Percentiles rank a stretch among this genome's conserved stretches.
These are phyloP conservation scores for Diaprepes abbreviatus DNA, from an alignment of 2,888 invertebrate genomes.

Conservation along the genomic window DNA sequence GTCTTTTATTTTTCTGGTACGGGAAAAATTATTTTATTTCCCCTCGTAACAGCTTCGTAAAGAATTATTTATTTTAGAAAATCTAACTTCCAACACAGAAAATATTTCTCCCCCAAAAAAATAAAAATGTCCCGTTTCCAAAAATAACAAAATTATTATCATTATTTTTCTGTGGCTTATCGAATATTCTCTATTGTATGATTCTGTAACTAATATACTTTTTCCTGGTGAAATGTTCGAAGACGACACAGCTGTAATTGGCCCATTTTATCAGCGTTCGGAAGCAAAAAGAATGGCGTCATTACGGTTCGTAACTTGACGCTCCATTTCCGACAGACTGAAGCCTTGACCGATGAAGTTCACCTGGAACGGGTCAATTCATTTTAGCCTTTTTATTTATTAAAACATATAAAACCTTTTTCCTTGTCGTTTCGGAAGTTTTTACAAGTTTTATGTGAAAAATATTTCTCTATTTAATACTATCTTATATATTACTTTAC, in stretches of 20 bases:
- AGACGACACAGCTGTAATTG: constrained; percentile 16
- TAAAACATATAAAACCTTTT: not conserved
- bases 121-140: too few species aligned
- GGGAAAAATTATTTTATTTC: too few species aligned
- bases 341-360: constrained; percentile 15
- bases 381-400: constrained; percentile 1
- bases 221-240: not conserved
- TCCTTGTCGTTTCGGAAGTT: too few species aligned
- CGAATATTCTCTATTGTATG: not conserved
- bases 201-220: constrained; percentile 1
- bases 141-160: not conserved
- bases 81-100: too few species aligned
- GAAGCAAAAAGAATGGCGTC: constrained; percentile 14
- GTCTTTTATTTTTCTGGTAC: too few species aligned
- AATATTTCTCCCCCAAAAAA: too few species aligned
- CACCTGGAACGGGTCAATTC: constrained; percentile 11
- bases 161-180: not conserved
- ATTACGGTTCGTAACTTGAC: constrained; percentile 16
- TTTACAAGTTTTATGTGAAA: too few species aligned
- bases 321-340: constrained; percentile 13
- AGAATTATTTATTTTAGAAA: too few species aligned
- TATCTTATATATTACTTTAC: too few species aligned
- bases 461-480: too few species aligned
- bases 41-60: too few species aligned
- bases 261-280: constrained; percentile 11